Conservation (phyloP, 2,888 invertebrate species). For the Leptopterna dolabrata region DNA sequence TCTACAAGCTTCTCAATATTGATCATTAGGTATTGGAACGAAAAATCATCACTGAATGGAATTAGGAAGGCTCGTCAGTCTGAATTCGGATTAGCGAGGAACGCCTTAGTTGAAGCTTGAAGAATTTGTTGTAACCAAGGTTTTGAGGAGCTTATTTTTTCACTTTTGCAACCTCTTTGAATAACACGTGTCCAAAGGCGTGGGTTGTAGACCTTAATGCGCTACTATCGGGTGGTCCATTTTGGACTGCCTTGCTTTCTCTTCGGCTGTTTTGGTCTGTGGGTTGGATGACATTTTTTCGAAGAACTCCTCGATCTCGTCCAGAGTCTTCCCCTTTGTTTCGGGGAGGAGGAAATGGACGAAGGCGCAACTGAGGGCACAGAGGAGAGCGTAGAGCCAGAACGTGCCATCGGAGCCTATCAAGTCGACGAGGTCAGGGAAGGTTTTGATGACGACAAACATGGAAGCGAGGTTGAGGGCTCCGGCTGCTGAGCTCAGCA, state of each 20-base stretch:
- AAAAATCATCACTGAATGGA: too few relatives aligned
- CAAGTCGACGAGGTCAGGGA: conserved; percentile 64
- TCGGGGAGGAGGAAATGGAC: conserved; percentile 73
- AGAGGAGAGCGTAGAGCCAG: conserved; percentile 71
- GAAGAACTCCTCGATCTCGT: conserved; percentile 71
- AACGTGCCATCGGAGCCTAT: conserved; percentile 71
- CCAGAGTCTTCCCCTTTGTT: conserved; percentile 77
- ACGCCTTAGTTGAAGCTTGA: too few relatives aligned
- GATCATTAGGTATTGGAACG: too few relatives aligned
- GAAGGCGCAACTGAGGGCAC: conserved; percentile 70
- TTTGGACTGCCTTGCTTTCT: background rate
- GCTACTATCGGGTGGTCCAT: background rate
- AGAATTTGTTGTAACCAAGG: too few relatives aligned
- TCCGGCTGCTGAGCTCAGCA: conserved; percentile 71
- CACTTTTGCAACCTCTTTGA: too few relatives aligned
- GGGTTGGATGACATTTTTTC: conserved; percentile 36
- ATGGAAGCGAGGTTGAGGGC: conserved; percentile 71
- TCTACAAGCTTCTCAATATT: too few relatives aligned
- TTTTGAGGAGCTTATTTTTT: too few relatives aligned
- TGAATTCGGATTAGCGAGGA: too few relatives aligned
- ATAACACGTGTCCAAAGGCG: background rate
- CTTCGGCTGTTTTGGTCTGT: background rate
- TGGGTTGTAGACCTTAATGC: background rate
- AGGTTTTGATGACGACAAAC: conserved; percentile 71
- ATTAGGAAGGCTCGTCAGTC: too few relatives aligned